Evolutionary conservation across 2,113 vertebrate genomes (phyloP).

Genomic region (Crotalus helleri): DNA sequence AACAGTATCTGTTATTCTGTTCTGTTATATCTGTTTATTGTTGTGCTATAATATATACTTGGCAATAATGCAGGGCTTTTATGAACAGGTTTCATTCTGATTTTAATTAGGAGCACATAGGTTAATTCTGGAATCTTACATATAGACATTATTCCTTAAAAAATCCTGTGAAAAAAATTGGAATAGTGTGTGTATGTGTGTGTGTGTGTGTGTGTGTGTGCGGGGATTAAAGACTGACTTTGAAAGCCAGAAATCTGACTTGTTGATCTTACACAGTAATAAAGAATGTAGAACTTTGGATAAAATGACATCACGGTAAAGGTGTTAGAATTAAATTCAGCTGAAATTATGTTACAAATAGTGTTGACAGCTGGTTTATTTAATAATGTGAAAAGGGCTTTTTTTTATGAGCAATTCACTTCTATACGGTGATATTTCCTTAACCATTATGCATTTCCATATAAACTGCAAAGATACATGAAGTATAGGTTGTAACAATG

Average conservation of each 20-base stretch:
- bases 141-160: neutral
- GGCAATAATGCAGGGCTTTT: neutral
- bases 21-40: neutral
- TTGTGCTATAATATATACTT: neutral
- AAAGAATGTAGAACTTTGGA: neutral
- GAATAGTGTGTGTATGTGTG: neutral
- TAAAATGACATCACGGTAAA: neutral
- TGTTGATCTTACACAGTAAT: neutral
- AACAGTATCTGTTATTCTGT: neutral
- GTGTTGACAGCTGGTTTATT: neutral
- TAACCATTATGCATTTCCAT: fast-evolving
- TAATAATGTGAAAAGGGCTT: neutral
- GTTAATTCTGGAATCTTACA: neutral
- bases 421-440: neutral
- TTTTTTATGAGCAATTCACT: neutral
- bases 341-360: neutral
- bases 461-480: neutral
- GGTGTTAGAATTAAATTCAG: neutral
- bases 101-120: neutral
- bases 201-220: no score
- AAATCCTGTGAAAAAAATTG: neutral
- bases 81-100: neutral
- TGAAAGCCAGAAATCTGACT: neutral
- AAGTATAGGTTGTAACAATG: neutral
- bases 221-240: neutral